Base-by-base conservation (phyloP, 2,113 vertebrate species). In the Zosterops pallidus region DNA sequence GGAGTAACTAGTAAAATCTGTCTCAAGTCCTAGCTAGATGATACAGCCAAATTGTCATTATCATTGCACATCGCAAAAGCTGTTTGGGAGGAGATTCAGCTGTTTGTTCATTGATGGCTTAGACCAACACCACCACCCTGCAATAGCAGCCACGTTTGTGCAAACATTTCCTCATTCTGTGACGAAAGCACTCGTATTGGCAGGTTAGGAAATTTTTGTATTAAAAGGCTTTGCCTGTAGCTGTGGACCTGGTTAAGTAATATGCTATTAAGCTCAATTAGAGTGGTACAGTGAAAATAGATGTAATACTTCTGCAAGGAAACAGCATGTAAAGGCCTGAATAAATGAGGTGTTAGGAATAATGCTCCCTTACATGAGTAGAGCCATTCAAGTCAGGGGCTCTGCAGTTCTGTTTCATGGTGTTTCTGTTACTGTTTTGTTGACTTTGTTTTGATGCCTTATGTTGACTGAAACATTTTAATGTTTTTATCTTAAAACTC, bases 211-310 rank as follows among this genome's bases (percentile, higher is more conserved):
- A 92, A 72, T 88, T 68, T 86, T 63, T 29, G 4, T 88, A 55
- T 93, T 88, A 81, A 64, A 83, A 88, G 33, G 46, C 50, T 90
- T 52, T 94, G 75, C 75, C 57, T 87, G 62, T 76, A 72, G 67
- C 63, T 77, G 41, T 57, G 52, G 78, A 35, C 62, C 53, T 33
- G 1, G 8, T 83, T 86, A 81, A 94, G 79, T 75, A 89, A 44
- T 71, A n/a, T 35, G 21, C 25, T 88, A 68, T 96, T 94, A 93
- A 90, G 56, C 60, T 90, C 72, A 90, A 60, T 95, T 92, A 92
- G 50, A 64, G 79, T 71, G 56, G 35, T 55, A 37, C 33, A 68
- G 41, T 52, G 74, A 92, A 92, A 90, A 89, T n/a, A 49, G 9
- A 13, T 67, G 26, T 85, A 93, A 69, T 89, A 18, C 19, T 72